Conservation (phyloP, 1,140 invertebrate species). For the Mactra quadrangularis region DNA sequence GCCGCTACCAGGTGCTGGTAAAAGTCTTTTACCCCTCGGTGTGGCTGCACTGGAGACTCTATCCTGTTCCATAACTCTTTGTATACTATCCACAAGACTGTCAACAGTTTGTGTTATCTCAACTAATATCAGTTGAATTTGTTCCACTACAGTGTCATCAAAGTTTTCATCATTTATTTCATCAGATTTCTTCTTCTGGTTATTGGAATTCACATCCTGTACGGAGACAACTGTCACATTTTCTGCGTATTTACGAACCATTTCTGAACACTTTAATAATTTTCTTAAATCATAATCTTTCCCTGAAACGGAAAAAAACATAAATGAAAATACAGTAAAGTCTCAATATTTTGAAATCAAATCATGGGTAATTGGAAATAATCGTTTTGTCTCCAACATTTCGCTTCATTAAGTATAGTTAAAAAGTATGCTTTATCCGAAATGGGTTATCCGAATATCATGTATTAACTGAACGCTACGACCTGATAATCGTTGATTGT, state of each 20-base stretch:
- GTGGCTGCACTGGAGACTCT: not conserved
- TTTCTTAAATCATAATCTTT: constrained; percentile 66
- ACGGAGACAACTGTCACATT: constrained; percentile 65
- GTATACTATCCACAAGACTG: constrained; percentile 31
- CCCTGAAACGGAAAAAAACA: constrained; percentile 62
- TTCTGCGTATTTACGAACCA: constrained; percentile 70
- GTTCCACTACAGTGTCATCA: constrained; percentile 9
- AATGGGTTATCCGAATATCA: too few species aligned
- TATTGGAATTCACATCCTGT: constrained; percentile 37
- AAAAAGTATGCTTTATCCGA: too few species aligned
- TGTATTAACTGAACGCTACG: too few species aligned
- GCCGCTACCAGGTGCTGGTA: constrained; percentile 11
- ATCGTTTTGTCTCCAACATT: too few species aligned
- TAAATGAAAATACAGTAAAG: not conserved
- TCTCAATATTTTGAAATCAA: not conserved
- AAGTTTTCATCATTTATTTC: not conserved
- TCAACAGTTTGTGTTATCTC: constrained; percentile 23
- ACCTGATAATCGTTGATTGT: too few species aligned
- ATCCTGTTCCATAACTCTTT: constrained; percentile 44
- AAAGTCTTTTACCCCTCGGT: constrained; percentile 46
- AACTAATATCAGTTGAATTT: constrained; percentile 24
- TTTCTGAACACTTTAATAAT: constrained; percentile 72
- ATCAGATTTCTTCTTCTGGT: not conserved
- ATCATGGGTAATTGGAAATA: too few species aligned
- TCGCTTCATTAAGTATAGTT: too few species aligned